phyloP scores from a whole-genome alignment of 2,888 invertebrate species.

The Trissoscelio sp. region DNA sequence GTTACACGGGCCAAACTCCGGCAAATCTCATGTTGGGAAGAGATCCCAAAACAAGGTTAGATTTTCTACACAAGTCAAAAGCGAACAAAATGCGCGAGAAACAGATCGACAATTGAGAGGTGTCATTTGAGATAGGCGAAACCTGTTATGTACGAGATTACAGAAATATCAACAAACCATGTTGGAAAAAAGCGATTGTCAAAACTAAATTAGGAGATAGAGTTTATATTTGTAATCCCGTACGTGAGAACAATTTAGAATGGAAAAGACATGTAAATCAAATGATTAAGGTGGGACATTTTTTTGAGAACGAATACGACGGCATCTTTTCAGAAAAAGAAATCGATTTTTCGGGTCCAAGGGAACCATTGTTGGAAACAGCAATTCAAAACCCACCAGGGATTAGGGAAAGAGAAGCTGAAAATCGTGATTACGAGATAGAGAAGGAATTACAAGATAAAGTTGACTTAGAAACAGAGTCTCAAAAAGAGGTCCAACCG shows the following conservation, averaged over 20 bases:
- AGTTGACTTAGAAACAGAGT: not conserved
- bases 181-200: conserved; percentile 30
- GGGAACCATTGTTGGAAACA: not conserved
- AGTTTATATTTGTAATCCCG: conserved; percentile 47
- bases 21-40: conserved; percentile 55
- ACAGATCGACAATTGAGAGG: conserved; percentile 51
- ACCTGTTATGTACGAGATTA: conserved; percentile 28
- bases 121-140: conserved; percentile 29
- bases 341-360: not conserved
- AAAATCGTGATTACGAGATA: not conserved
- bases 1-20: conserved; percentile 60
- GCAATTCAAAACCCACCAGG: not conserved
- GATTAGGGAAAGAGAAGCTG: not conserved
- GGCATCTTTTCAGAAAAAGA: conserved; percentile 40
- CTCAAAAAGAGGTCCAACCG: not conserved
- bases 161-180: conserved; percentile 31
- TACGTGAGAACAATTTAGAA: not conserved
- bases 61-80: conserved; percentile 36
- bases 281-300: conserved; percentile 45
- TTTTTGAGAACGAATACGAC: conserved; percentile 32
- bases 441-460: not conserved
- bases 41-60: conserved; percentile 50
- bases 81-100: conserved; percentile 9
- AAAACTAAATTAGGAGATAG: conserved; percentile 18
- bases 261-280: conserved; percentile 63